Evolutionary conservation across 2,888 invertebrate genomes (phyloP), one percentile per base, ranked within the genome.

Genomic region (Hyppa rectilinea): DNA sequence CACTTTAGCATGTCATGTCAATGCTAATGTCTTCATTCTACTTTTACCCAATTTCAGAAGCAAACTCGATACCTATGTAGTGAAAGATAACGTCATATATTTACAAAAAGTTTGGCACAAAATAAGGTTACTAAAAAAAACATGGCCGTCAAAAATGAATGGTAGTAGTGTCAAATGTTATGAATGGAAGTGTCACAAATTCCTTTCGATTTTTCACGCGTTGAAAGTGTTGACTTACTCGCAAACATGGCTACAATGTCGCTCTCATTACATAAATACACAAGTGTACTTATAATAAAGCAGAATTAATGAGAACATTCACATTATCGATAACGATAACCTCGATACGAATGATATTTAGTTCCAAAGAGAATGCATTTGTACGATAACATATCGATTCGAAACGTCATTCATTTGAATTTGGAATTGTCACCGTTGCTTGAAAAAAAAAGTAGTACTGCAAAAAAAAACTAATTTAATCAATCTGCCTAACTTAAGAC

Each of bases 261-360:
- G 2, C 29, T 36, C 23, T 23, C 43, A 31, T 23, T n/a, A n/a
- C n/a, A n/a, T n/a, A n/a, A 17, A 52, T 29, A 74, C 9, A 75
- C 36, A n/a, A 53, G 45, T 45, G 26, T 67, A 38, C 4, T 66
- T 20, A 34, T 31, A 68, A 72, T 56, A 69, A 56, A 69, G n/a
- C 36, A 38, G 17, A 49, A 73, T 64, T 69, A 65, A 61, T 59
- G 60, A 70, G 71, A 52, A 38, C 71, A 52, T 58, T 70, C 45
- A 71, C 45, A 70, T 58, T 75, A 58, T 50, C 38, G 50, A 66
- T 58, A 56, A 20, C 47, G 47, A 75, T 75, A 79, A 50, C 38
- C 63, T 38, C 52, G 50, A 74, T 80, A 62, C 66, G 20, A 38
- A 31, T 50, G 26, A 52, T 60, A 26, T 77, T 77, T 47, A 34